These are phyloP conservation scores for Megaustenia siamemsis DNA, from an alignment of 2,888 invertebrate genomes.

Conservation along the genomic window DNA sequence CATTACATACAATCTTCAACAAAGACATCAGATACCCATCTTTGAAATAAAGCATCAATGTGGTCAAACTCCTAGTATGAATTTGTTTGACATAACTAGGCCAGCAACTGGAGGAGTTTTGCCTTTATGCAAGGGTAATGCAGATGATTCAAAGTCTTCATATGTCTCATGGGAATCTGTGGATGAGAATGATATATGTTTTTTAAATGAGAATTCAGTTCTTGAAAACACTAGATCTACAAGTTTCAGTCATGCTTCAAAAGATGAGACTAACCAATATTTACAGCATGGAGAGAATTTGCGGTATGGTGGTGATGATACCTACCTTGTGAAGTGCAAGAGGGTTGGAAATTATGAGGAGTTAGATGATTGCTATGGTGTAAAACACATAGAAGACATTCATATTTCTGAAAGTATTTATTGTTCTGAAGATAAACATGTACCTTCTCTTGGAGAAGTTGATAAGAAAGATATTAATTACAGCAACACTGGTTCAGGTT, in stretches of 20 bases:
- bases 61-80: not conserved
- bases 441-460: not conserved
- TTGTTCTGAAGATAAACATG: not conserved
- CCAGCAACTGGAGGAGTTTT: not conserved
- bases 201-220: not conserved
- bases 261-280: not conserved
- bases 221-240: not conserved
- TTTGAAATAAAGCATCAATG: not conserved
- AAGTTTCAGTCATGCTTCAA: not conserved
- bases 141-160: not conserved
- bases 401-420: too few species aligned
- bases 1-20: slow-evolving; percentile 12
- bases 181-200: not conserved
- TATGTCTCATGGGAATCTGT: not conserved
- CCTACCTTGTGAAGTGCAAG: not conserved
- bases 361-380: not conserved
- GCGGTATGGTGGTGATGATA: slow-evolving; percentile 2
- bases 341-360: not conserved
- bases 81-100: not conserved
- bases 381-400: not conserved
- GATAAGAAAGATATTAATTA: not conserved
- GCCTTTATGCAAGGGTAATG: too few species aligned
- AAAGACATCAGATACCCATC: not conserved
- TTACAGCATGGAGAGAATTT: not conserved
- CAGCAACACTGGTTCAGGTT: not conserved